Conservation (phyloP, 2,797 vertebrate genomes). For the Diglossa cyanea region DNA sequence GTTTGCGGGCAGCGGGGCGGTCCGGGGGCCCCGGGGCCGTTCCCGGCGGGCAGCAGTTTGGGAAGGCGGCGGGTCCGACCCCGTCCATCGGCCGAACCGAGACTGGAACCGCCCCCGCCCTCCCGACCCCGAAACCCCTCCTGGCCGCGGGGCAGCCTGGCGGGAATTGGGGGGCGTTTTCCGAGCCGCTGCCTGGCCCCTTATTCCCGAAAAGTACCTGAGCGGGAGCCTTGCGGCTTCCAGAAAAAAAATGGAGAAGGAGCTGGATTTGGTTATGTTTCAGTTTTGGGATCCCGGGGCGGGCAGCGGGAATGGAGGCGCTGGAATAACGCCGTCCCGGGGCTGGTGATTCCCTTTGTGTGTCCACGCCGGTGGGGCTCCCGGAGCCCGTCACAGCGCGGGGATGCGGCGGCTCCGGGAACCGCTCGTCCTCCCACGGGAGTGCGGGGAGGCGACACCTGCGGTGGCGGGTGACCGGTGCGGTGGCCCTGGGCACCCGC, state of each 20-base stretch:
- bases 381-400: neutral
- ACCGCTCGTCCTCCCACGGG: fast-evolving
- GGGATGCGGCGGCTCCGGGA: neutral
- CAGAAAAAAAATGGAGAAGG: neutral
- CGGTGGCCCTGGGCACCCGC: no score
- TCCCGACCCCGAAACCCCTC: neutral
- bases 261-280: neutral
- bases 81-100: neutral
- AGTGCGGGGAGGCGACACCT: neutral
- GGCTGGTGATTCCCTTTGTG: neutral
- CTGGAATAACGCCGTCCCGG: neutral
- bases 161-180: neutral
- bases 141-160: neutral
- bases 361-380: neutral
- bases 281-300: neutral
- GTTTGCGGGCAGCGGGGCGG: neutral
- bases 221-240: neutral
- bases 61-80: neutral
- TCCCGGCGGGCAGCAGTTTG: neutral
- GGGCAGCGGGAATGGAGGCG: neutral
- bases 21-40: no score
- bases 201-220: neutral
- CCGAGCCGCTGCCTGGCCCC: neutral
- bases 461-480: neutral
- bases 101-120: neutral